Conservation (phyloP, 2,113 vertebrate species). For the Thermophis baileyi region DNA sequence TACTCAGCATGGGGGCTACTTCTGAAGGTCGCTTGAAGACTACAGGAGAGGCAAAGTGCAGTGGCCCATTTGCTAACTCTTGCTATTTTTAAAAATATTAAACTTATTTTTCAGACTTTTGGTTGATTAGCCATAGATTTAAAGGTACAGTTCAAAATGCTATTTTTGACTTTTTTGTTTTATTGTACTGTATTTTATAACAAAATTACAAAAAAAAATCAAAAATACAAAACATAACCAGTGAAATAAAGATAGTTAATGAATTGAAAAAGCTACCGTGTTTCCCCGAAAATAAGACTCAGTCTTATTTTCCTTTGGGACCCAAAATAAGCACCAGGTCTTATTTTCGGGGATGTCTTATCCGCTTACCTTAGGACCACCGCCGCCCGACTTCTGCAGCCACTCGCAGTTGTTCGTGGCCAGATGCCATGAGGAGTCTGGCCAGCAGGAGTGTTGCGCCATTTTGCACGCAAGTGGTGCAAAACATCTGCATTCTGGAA, state of each 20-base stretch:
- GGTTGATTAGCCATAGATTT: neutral
- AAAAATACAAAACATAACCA: neutral
- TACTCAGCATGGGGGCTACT: neutral
- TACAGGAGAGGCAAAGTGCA: neutral
- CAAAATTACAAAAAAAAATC: neutral
- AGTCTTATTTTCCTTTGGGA: too few species aligned
- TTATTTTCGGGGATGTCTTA: too few species aligned
- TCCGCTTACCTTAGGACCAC: too few species aligned
- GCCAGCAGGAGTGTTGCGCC: too few species aligned
- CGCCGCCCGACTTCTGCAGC: too few species aligned
- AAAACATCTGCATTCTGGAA: neutral
- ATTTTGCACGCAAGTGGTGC: too few species aligned
- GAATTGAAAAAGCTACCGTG: neutral
- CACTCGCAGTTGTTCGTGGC: too few species aligned
- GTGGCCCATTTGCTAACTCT: neutral
- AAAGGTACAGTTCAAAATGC: neutral
- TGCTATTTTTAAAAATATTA: neutral
- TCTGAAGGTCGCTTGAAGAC: neutral
- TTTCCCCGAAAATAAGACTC: too few species aligned
- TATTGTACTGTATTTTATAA: neutral
- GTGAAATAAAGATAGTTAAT: neutral
- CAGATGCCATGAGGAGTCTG: too few species aligned
- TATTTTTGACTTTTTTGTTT: neutral
- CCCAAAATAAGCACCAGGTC: too few species aligned
- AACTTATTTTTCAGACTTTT: neutral